A percentile compares a stretch with the other conserved stretches of the same genome.
These are phyloP conservation scores for Stegastes partitus DNA, from an alignment of 2,113 vertebrate genomes.

Conservation along the genomic window DNA sequence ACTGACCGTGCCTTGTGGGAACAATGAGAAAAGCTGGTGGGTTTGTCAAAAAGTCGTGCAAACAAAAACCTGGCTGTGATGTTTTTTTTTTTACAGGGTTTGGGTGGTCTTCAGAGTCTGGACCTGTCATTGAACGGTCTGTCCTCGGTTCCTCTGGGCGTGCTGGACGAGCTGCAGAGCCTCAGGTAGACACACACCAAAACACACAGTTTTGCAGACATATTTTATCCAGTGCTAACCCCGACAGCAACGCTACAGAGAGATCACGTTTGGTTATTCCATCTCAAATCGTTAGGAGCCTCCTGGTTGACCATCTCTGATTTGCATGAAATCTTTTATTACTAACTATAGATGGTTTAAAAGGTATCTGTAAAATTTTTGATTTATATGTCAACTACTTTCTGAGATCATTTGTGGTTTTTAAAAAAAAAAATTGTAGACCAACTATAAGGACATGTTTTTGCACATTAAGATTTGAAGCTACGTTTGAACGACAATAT, in stretches of 20 bases:
- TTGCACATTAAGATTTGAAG: no score
- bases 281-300: no score
- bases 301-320: no score
- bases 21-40: not conserved
- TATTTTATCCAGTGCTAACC: not conserved
- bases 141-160: conserved; percentile 90
- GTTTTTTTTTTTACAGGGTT: conserved; percentile 75
- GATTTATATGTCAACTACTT: not conserved
- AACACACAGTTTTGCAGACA: not conserved
- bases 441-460: no score
- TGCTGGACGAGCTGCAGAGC: conserved; percentile 90
- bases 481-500: no score
- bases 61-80: conserved; percentile 17
- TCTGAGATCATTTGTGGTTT: not conserved
- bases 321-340: no score
- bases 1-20: not conserved
- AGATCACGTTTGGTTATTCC: not conserved
- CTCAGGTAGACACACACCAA: conserved; percentile 80
- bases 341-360: no score
- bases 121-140: conserved; percentile 96
- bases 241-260: not conserved
- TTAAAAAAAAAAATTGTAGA: no score
- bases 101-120: conserved; percentile 88
- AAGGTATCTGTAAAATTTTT: no score
- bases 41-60: not conserved